Conservation (phyloP, 2,797 vertebrate genomes). For the Clamator glandarius region DNA sequence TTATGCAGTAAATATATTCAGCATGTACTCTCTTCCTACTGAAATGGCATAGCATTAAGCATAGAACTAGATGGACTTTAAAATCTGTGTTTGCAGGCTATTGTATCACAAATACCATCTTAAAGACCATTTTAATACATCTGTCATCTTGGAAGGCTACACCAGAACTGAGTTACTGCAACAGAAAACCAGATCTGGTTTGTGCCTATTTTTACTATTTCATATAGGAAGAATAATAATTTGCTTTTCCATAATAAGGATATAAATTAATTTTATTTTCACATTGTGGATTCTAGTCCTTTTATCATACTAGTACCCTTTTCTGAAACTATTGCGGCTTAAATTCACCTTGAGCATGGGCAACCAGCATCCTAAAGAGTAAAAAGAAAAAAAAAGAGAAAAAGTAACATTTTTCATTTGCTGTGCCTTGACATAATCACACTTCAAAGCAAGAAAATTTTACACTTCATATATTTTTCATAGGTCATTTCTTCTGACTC, state of each 20-base stretch:
- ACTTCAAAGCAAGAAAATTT: slow-evolving; percentile 4
- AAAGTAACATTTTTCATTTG: background rate
- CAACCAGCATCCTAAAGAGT: background rate
- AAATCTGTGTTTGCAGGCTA: background rate
- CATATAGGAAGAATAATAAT: background rate
- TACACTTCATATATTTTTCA: background rate
- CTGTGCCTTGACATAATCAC: slow-evolving; percentile 11
- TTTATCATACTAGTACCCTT: background rate
- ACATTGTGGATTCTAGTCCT: background rate
- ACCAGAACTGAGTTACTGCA: background rate
- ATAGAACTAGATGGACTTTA: background rate
- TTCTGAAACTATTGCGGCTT: background rate
- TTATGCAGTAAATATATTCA: background rate
- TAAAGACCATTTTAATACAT: background rate
- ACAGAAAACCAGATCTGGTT: background rate
- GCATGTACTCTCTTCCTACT: background rate
- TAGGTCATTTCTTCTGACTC: slow-evolving; percentile 15
- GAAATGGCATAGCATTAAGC: background rate
- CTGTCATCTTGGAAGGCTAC: background rate
- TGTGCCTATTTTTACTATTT: background rate
- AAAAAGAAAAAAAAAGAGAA: background rate
- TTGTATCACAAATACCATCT: background rate
- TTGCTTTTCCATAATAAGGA: background rate
- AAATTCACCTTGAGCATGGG: background rate
- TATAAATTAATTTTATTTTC: background rate